Conservation (phyloP, 2,797 vertebrate genomes). For the Ptychadena robeensis region DNA sequence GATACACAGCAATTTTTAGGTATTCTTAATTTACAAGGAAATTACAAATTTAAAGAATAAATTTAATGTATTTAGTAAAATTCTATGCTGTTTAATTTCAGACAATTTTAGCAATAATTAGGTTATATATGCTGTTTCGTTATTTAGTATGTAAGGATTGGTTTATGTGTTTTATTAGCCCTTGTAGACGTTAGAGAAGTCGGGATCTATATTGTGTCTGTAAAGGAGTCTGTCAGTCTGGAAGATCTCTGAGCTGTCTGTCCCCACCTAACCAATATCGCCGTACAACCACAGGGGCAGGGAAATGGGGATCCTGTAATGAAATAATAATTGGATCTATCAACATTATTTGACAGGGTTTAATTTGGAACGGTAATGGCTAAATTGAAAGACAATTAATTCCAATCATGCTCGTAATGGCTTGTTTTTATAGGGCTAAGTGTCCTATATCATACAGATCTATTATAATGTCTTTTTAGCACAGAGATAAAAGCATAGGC, state of each 20-base stretch:
- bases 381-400: conserved; percentile 62
- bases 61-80: background rate
- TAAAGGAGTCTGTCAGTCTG: background rate
- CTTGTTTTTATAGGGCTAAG: background rate
- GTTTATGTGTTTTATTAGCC: no score
- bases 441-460: background rate
- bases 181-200: background rate
- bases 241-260: background rate
- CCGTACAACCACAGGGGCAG: conserved; percentile 52
- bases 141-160: no score
- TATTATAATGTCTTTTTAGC: background rate
- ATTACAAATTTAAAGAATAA: background rate
- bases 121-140: no score
- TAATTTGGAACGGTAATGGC: conserved; percentile 58
- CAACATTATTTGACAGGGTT: conserved; percentile 61
- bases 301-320: conserved; percentile 59
- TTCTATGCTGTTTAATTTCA: background rate
- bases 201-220: background rate
- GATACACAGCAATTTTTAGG: no score
- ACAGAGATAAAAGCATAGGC: background rate
- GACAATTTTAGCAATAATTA: background rate
- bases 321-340: conserved; percentile 63
- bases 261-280: conserved; percentile 31
- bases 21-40: background rate
- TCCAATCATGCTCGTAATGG: conserved; percentile 48